Base-by-base conservation (phyloP, 2,888 invertebrate genomes). In the Agrochola litura region DNA sequence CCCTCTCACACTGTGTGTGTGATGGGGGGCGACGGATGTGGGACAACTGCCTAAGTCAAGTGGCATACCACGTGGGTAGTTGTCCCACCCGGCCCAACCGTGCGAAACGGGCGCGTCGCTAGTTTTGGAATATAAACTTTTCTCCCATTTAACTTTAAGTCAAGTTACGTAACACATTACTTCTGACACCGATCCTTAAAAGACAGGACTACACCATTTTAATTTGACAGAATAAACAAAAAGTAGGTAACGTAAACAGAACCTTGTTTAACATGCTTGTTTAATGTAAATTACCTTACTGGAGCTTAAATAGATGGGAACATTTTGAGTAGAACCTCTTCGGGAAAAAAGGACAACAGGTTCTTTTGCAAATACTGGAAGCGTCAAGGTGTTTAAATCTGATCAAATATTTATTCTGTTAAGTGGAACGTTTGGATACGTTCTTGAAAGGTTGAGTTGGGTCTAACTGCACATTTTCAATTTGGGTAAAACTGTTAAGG, bases 171-270 rank as follows among this genome's bases (percentile, higher is more conserved):
- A 25, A 49, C 41, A 22, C 41, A 49, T 74, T 61, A 41, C 16
- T 25, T 8, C 46, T 25, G 22, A 41, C 25, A 65, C 41, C 37
- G 10, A 61, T 52, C 71, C 63, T 60, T 41, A 71, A 76, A 84
- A 78, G 72, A 72, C 60, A 75, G 69, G 43, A 41, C 25, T 43
- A 46, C 60, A 58, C 73, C 49, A 71, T 85, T 80, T 78, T 85
- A 80, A 83, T 83, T 82, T 79, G 73, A 79, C 41, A 49, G 56
- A 60, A 73, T 75, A 85, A 81, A 82, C 78, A 80, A 80, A 43
- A 79, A 84, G 64, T 77, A 61, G 41, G 41, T 16, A 52, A 56
- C 19, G 46, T 65, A 83, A 76, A 77, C 58, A 75, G 52, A 77
- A 68, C n/a, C 41, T 65, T 73, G 49, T 73, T 72, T 73, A 61